These are phyloP conservation scores for Actias luna DNA, from an alignment of 2,888 invertebrate species.

Conservation along the genomic window DNA sequence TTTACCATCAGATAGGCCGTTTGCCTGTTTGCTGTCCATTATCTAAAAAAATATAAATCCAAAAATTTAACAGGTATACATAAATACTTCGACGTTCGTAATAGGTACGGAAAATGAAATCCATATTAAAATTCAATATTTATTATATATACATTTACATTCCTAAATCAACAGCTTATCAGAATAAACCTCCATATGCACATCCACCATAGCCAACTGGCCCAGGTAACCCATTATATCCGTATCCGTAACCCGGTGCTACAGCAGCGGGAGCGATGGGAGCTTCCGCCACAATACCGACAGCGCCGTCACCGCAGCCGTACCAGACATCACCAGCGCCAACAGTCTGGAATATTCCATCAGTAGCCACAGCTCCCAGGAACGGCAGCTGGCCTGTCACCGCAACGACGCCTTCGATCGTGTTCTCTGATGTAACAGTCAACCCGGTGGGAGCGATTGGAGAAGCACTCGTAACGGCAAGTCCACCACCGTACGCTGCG, in stretches of 20 bases:
- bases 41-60: no score
- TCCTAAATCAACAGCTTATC: not conserved
- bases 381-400: constrained; percentile 46
- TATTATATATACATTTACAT: not conserved
- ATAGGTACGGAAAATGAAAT: not conserved
- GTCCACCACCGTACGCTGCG: constrained; percentile 34
- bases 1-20: no score
- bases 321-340: constrained; percentile 41
- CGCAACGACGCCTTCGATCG: constrained; percentile 40
- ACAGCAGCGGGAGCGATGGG: constrained; percentile 21
- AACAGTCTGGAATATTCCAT: constrained; percentile 38
- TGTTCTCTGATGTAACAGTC: constrained; percentile 41
- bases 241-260: constrained; percentile 7
- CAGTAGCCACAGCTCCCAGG: constrained; percentile 44
- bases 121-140: not conserved
- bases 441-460: constrained; percentile 44
- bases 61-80: no score
- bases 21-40: no score
- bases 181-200: constrained; percentile 9
- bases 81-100: not conserved
- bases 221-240: constrained; percentile 12
- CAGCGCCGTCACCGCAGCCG: constrained; percentile 34
- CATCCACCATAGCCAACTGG: not conserved
- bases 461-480: constrained; percentile 37
- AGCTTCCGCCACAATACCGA: constrained; percentile 23